Base-by-base conservation (phyloP, 2,113 vertebrate genomes). In the Tragelaphus buxtoni region DNA sequence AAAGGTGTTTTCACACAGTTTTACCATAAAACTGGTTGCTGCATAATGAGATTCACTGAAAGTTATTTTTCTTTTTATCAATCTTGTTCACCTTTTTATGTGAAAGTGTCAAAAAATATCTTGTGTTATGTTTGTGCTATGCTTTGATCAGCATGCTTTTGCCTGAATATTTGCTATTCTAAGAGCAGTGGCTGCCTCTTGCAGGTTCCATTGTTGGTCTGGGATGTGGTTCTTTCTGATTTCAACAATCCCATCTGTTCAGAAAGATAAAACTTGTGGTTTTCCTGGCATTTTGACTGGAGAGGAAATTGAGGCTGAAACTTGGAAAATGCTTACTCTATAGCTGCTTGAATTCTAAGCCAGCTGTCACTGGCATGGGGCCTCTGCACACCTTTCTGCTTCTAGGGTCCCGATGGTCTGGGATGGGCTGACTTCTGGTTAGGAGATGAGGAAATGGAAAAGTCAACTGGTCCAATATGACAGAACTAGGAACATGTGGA, bases 391-490 rank as follows among this genome's bases (percentile, higher is more conserved):
- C 5, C 7, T 14, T 32, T 30, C 49, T 45, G 56, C 28, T 30
- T 28, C 63, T 28, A 14, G 10, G 30, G 49, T 24, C 11, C 5
- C 9, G 0, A 3, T 4, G 28, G 45, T 53, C 13, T 9, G 12
- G 35, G 0, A 2, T 18, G 22, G 55, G 13, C 4, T 6, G 16
- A 16, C 13, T 5, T 28, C 22, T 16, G 1, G 4, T 11, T 26
- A 14, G 10, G n/a, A 2, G 7, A 26, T 16, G n/a, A 80, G 13
- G 51, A 5, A 32, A 56, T 1, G 18, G 51, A n/a, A 7, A n/a
- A 0, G 1, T 4, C 8, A 1, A 3, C 4, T 17, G 45, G 74
- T 39, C 28, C 69, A 3, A 5, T 2, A 0, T 0, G 1, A 20
- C 2, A 10, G 1, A 12, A 17, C 26, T 9, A 13, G 14, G 1